Percentiles rank a stretch among this genome's conserved stretches.
These are phyloP conservation scores for Gallinago solitaria DNA, from an alignment of 2,797 vertebrate species.

Conservation along the genomic window DNA sequence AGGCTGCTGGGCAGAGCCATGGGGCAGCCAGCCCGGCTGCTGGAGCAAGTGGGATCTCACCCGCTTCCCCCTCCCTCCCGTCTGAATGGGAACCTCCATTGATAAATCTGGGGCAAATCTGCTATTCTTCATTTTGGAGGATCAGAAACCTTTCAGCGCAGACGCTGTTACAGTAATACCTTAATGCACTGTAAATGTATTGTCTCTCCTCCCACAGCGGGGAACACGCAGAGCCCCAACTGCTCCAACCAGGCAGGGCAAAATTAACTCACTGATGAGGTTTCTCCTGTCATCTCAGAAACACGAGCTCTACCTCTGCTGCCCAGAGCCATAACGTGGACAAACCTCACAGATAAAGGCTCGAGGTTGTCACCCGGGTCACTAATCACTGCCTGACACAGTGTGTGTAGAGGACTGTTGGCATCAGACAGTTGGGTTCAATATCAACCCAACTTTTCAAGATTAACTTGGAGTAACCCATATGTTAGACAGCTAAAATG, in stretches of 20 bases:
- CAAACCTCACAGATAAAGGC: fast-evolving
- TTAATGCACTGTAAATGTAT: slow-evolving; percentile 11
- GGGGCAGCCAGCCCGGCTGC: neutral
- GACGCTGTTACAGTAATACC: neutral
- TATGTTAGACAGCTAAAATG: neutral
- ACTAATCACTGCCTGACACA: neutral
- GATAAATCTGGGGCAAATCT: slow-evolving; percentile 42
- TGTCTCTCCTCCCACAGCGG: neutral
- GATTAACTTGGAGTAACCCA: neutral
- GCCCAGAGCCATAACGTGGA: fast-evolving
- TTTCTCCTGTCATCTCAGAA: neutral
- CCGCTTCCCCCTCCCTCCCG: fast-evolving
- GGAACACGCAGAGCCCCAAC: neutral
- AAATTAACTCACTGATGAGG: neutral
- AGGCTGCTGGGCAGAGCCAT: neutral
- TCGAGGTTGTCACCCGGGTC: neutral
- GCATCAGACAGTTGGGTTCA: neutral
- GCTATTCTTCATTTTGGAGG: neutral
- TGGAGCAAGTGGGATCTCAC: neutral
- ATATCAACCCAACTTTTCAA: neutral
- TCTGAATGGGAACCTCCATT: slow-evolving; percentile 16
- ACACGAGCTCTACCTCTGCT: neutral
- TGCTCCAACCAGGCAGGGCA: neutral
- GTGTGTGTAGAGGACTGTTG: neutral
- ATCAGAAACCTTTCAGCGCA: neutral